phyloP scores from a whole-genome alignment of 2,113 vertebrate species.

The Pithys albifrons region DNA sequence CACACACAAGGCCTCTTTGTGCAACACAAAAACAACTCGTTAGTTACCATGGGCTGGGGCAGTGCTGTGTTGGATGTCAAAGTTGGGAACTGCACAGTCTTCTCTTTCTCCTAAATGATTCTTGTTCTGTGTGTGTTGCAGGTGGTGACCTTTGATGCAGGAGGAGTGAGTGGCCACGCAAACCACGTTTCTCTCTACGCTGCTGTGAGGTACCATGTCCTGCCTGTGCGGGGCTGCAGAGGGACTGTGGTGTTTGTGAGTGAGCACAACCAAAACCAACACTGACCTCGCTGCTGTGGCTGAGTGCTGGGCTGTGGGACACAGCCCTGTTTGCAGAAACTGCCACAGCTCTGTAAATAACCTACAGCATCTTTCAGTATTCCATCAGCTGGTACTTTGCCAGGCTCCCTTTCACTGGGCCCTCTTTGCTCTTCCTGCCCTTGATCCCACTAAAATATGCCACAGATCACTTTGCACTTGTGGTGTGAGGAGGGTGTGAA shows the following conservation, averaged over 20 bases:
- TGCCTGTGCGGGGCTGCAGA: not conserved
- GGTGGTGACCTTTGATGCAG: constrained; percentile 93
- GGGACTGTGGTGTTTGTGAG: not conserved
- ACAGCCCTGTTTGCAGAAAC: not conserved
- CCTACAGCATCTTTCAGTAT: not conserved
- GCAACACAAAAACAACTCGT: not conserved
- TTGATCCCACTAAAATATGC: not conserved
- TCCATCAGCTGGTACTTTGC: not conserved
- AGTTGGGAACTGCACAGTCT: not conserved
- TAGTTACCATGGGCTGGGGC: not conserved
- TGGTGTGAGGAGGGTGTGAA: not conserved
- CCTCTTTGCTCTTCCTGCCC: not conserved
- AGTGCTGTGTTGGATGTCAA: not conserved
- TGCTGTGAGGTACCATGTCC: constrained; percentile 82
- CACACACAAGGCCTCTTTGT: constrained; percentile 12
- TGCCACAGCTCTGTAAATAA: not conserved
- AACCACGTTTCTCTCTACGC: constrained; percentile 86
- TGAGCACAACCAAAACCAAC: not conserved
- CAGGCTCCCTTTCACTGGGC: not conserved
- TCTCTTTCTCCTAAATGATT: not conserved
- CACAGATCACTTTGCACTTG: not conserved
- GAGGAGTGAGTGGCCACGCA: constrained; percentile 89
- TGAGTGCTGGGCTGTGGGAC: not conserved
- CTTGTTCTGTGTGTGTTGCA: constrained; percentile 63
- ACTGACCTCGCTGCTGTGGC: not conserved